Conservation (phyloP, 2,113 vertebrate species). For the Barbus barbus region DNA sequence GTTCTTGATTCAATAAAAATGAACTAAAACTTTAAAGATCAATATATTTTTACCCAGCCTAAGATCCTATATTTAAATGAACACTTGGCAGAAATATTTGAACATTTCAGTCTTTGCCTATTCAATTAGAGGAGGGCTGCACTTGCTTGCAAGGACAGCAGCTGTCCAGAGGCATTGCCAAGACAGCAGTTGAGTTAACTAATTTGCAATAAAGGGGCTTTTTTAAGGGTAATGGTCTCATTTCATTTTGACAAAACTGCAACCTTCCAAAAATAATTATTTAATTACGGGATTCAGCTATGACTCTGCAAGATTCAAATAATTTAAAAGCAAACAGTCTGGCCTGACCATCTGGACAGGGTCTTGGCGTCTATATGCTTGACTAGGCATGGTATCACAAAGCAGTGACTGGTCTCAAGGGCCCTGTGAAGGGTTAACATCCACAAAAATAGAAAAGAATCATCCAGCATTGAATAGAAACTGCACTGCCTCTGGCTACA, state of each 20-base stretch:
- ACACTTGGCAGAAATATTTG: background rate
- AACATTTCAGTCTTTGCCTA: background rate
- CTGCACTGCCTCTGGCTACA: conserved; percentile 37
- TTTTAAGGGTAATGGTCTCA: background rate
- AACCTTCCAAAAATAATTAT: background rate
- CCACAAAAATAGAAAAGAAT: background rate
- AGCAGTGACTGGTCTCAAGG: conserved; percentile 20
- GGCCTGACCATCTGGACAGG: background rate
- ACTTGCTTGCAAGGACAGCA: conserved; percentile 23
- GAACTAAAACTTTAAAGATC: background rate
- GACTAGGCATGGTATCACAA: conserved; percentile 3
- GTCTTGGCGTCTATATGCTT: background rate
- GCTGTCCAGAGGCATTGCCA: conserved; percentile 8
- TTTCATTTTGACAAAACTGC: background rate
- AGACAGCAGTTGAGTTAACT: background rate
- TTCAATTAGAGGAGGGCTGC: background rate
- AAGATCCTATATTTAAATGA: background rate
- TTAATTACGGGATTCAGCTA: background rate
- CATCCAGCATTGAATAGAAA: background rate
- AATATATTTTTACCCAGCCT: background rate
- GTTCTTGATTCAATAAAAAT: background rate
- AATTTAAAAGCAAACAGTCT: background rate
- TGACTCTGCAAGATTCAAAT: conserved; percentile 4
- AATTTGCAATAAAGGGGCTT: background rate
- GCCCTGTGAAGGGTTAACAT: conserved; percentile 37